Base-by-base conservation (phyloP, 2,888 invertebrate species). In the Ptilodon capucinus region DNA sequence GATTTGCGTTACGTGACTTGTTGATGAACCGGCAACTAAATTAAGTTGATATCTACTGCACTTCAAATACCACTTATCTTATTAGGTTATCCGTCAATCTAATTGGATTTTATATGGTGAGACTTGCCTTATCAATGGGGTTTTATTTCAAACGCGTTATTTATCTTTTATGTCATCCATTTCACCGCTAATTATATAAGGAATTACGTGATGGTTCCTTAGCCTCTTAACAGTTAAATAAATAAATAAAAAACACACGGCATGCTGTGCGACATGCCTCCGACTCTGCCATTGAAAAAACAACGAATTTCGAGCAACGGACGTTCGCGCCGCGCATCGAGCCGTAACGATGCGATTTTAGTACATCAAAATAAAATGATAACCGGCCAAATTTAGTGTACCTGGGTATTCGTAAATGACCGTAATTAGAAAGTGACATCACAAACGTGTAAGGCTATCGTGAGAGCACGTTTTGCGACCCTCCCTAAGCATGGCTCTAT, bases 321-420 rank as follows among this genome's bases (percentile, higher is more conserved):
- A 53, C 55, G 51, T 46, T 48, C 23, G 51, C 51, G 47, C 46
- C 28, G 57, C 44, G 48, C 69, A 65, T 23, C 68, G 58, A 48
- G 66, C 64, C 73, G 63, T 60, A 41, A 42, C 69, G 53, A 48
- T 49, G 54, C 48, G 51, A 48, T 51, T 48, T 63, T 55, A 55
- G 58, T 50, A 51, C 46, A 56, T 52, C 51, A 59, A 60, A 62
- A 50, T 48, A 46, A 21, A n/a, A n/a, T 17, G 17, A 25, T 36
- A 35, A n/a, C 18, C 34, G 18, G 9, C 39, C 14, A 18, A 68
- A 62, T 57, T 57, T 46, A 57, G 47, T 41, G 34, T 46, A 45
- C 46, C 47, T 50, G n/a, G 39, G 19, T 54, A 30, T 40, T 34
- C 40, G 19, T 23, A 52, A 56, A 60, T 50, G 40, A 51, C 41